Evolutionary conservation across 2,113 vertebrate species (phyloP), one percentile per base, ranked within the genome.

Genomic region (Thermophis baileyi): DNA sequence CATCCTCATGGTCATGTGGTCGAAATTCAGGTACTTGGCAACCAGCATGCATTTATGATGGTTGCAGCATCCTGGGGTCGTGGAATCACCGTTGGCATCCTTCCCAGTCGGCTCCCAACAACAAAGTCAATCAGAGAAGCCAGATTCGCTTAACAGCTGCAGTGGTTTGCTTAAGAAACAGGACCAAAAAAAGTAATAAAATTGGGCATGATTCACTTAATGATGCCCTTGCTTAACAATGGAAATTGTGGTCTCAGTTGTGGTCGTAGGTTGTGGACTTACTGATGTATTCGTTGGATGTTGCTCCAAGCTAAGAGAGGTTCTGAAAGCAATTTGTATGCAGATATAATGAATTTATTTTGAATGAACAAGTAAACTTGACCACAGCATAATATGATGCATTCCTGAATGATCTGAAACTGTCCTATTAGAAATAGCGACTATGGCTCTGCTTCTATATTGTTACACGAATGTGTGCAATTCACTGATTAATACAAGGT

Each of bases 381-480:
- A 95, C 95, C 51, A 87, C 1, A 91, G 90, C 57, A 88, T 92
- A 47, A 94, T 92, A 86, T 94, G 24, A 53, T 54, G 94, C 87
- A 5, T 94, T 94, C 85, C 88, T 69, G 40, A 47, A 85, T 25
- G 92, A 94, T 90, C 88, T 96, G 40, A 69, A 95, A 94, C 89
- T 96, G 89, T 96, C 93, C 90, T 94, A 95, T 91, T 95, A 60
- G 96, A 97, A 96, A 93, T 94, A 96, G 96, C 91, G 86, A 16
- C 50, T 88, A 22, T 35, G 93, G 89, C 94, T 94, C 91, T 91
- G 18, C 90, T 27, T 94, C 46, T 89, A 81, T 96, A 93, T 96
- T 96, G 97, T 96, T 91, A 95, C 91, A 97, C 85, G 93, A 89
- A 96, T 95, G 63, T 90, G 91, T 95, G 91, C 95, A 97, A 97